These are phyloP conservation scores for Stomorhina lunata DNA, from an alignment of 2,888 invertebrate species.

Conservation along the genomic window DNA sequence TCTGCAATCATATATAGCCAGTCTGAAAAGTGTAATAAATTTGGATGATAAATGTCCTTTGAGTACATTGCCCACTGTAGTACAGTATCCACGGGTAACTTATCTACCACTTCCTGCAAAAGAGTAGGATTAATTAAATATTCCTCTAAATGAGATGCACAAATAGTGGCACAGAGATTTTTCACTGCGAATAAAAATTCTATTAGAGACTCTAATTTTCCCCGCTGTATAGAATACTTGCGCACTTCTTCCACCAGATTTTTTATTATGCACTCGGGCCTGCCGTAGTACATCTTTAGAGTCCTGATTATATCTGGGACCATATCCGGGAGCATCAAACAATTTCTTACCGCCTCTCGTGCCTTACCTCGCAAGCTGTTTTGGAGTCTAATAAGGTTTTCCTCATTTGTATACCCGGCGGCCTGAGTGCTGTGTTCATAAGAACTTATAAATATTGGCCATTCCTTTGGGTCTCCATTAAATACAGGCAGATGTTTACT, in stretches of 20 bases:
- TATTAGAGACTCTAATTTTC: not conserved
- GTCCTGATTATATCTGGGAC: too few species aligned
- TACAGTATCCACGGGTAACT: not conserved
- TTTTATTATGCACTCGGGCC: too few species aligned
- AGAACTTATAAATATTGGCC: not conserved
- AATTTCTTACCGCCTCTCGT: slow-evolving; percentile 7
- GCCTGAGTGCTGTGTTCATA: not conserved
- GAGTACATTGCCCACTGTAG: too few species aligned
- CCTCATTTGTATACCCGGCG: too few species aligned
- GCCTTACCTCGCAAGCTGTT: not conserved
- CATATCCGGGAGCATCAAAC: slow-evolving; percentile 6
- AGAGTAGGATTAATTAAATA: slow-evolving; percentile 31
- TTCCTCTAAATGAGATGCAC: not conserved
- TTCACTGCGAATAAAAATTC: not conserved
- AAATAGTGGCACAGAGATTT: slow-evolving; percentile 4
- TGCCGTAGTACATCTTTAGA: too few species aligned
- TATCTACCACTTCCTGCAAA: slow-evolving; percentile 10
- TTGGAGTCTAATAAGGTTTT: too few species aligned
- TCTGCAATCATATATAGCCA: too few species aligned
- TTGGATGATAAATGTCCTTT: too few species aligned
- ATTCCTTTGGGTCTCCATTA: too few species aligned
- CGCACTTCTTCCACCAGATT: too few species aligned
- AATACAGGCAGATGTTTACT: too few species aligned
- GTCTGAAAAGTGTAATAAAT: too few species aligned
- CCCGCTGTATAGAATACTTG: not conserved